Evolutionary conservation across 1,140 invertebrate species (phyloP), one percentile per base, ranked within the genome.

Genomic region (Plodia interpunctella): DNA sequence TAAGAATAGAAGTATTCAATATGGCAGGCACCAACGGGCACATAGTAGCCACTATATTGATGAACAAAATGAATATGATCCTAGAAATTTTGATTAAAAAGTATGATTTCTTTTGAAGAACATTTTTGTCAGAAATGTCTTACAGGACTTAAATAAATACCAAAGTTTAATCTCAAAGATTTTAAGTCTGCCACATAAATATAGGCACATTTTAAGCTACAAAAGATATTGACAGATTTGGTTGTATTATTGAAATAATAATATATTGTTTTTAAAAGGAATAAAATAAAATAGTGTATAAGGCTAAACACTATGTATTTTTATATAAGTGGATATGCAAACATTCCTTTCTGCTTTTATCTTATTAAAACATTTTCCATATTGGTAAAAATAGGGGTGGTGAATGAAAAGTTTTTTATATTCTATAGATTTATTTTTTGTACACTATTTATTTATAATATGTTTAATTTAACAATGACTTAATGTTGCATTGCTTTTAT

Each of bases 31-130:
- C 49, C 55, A 59, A 15, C 55, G 52, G 57, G 49, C 57, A 49
- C 53, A 49, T 49, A 57, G 67, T 59, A 44, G 63, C 17, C 76
- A 68, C 15, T 76, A 74, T 70, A 60, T 72, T 65, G 65, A 73
- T 55, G 66, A 61, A 66, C 63, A 79, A 28, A 77, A 77, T 78
- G 82, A 85, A 19, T 78, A 78, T 77, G 82, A 85, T 62, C n/a
- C 55, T 56, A 28, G 56, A 13, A 49, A 49, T 30, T 50, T 21
- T 57, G 19, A 57, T 30, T 57, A 49, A 57, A 20, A 15, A 15
- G 3, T 44, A 32, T 44, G 38, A 44, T 44, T 2, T 44, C n/a
- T 32, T 11, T 32, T 25, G 6, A 25, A 25, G 6, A 25, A 11
- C 30, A 10, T 32, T 32, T 8, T 32, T 32, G 11, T 32, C 10